Base-by-base conservation (phyloP, 2,888 invertebrate genomes). In the Deilephila porcellus region DNA sequence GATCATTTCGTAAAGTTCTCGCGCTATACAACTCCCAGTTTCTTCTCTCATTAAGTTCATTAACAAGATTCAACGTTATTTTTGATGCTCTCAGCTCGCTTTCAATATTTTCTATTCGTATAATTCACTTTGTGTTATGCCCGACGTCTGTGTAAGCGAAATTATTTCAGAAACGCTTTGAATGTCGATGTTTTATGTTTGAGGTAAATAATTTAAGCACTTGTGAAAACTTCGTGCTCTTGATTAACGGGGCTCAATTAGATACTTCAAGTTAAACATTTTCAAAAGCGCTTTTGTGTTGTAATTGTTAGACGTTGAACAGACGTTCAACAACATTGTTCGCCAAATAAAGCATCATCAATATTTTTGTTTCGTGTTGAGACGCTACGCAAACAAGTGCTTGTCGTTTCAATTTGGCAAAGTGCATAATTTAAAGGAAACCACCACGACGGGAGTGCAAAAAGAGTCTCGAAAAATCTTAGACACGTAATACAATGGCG, bases 211-310 rank as follows among this genome's bases (percentile, higher is more conserved):
- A 93, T 92, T 91, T 89, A 88, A 93, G 90, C 88, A 91, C 90
- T 93, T 90, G 91, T 87, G 90, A 92, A 93, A 93, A 93, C 92
- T 93, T 92, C 80, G 85, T 85, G 86, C 88, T 93, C 90, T 92
- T 93, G 91, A 93, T 94, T 93, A 94, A 91, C 90, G 86, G 86
- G 83, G 89, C 92, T 91, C 90, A 92, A 93, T 93, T 93, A 91
- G 88, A 86, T 90, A 86, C 87, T 91, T 90, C 85, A 89, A 89
- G 85, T 90, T 90, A 85, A 92, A 91, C 88, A 89, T 90, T 90
- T 91, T 85, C 85, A 86, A 88, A 89, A 86, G 85, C 83, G 86
- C 88, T 88, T 88, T 88, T 88, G 86, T 89, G 83, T 86, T 83
- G 85, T 90, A 81, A 84, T 83, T 91, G 89, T 90, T 89, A 84